Base-by-base conservation (phyloP, 2,888 invertebrate genomes). In the Microctonus hyperodae region DNA sequence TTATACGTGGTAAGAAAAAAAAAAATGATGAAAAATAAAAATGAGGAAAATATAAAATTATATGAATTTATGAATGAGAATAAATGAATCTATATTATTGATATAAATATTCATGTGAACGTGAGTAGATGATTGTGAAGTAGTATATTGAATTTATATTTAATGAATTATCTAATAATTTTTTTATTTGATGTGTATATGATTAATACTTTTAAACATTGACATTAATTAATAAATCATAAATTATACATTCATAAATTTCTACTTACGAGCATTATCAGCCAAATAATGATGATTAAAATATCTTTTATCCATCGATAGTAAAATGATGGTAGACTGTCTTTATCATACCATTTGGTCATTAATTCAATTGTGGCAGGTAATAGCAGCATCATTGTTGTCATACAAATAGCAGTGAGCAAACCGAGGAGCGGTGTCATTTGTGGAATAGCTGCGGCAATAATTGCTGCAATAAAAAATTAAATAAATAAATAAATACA, bases 371-470 rank as follows among this genome's bases (percentile, higher is more conserved):
- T 79, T 11, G 82, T 66, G 5, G 81, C 78, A 1, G 85, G 83
- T 22, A 81, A 73, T 40, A 84, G 68, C 61, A 84, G 68, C 44
- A 88, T 88, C 56, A 88, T 79, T 23, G 86, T 85, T 16, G 88
- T 87, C 72, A 87, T 86, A 50, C 86, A 86, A 0, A 88, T 74
- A 16, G 88, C 86, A 16, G 89, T 87, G 3, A 90, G 86, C 33
- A 90, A 79, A 1, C 88, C 87, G 64, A 89, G 86, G 69, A 89
- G 84, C 7, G 88, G 84, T 22, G 86, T 86, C 74, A 90, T 81
- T 73, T 88, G 84, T 1, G 88, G 88, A 55, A 89, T 83, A 7
- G 85, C 79, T 48, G 86, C 84, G 6, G 88, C 88, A 72, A 88
- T 69, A 1, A 83, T 70, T 73, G 87, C 88, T 88, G 48, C 1